Percentiles rank a stretch among this genome's conserved stretches.
Evolutionary conservation across 1,140 invertebrate genomes (phyloP).

Genomic region (Drosophila sp.): DNA sequence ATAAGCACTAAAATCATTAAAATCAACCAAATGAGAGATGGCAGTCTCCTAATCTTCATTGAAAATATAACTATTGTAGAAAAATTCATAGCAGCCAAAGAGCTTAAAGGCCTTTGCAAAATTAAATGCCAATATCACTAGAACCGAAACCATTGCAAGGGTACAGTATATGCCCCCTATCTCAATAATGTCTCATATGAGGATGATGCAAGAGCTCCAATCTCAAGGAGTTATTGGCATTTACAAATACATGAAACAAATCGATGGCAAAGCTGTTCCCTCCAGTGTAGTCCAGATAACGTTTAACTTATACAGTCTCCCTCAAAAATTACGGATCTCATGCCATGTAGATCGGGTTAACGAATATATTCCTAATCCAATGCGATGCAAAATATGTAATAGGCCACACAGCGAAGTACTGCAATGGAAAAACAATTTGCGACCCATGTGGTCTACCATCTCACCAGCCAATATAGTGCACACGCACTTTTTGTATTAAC

Average conservation of each 20-base stretch:
- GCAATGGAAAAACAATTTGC: too few species aligned
- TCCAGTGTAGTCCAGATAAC: not conserved
- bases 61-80: too few species aligned
- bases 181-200: not conserved
- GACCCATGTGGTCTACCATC: too few species aligned
- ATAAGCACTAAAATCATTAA: not conserved
- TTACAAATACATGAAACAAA: not conserved
- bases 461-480: too few species aligned
- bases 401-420: not conserved
- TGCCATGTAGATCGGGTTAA: not conserved
- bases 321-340: not conserved
- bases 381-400: not conserved
- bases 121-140: not conserved
- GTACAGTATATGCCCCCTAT: not conserved
- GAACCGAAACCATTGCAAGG: not conserved
- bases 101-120: not conserved
- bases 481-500: too few species aligned
- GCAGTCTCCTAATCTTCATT: not conserved
- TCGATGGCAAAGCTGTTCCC: not conserved
- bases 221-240: not conserved
- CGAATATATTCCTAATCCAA: slow-evolving; percentile 2
- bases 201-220: not conserved
- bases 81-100: not conserved
- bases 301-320: not conserved
- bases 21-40: slow-evolving; percentile 9